Percentiles rank a stretch among this genome's conserved stretches.
Conservation (phyloP, 2,797 vertebrate genomes). For the Rhadinocentrus ornatus region DNA sequence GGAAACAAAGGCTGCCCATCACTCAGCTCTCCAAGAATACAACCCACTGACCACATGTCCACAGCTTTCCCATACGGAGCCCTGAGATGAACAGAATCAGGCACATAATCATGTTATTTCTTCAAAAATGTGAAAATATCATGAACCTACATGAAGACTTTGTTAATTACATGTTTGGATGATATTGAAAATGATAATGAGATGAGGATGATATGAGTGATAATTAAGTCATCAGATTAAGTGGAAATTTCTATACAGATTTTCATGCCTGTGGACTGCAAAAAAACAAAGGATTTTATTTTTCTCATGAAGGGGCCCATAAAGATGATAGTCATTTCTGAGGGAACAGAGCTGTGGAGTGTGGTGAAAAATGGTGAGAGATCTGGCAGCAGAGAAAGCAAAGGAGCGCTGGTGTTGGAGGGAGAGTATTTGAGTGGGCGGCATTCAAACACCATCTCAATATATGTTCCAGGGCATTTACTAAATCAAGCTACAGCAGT, state of each 20-base stretch:
- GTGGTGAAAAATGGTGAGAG: constrained; percentile 87
- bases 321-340: constrained; percentile 49
- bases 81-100: constrained; percentile 70
- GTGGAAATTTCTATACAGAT: constrained; percentile 1
- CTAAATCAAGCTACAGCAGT: constrained; percentile 78
- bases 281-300: constrained; percentile 16
- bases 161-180: constrained; percentile 10
- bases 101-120: not conserved
- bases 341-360: constrained; percentile 82
- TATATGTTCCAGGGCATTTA: constrained; percentile 82
- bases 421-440: constrained; percentile 78
- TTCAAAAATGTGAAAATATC: constrained; percentile 1
- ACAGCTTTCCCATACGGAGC: constrained; percentile 98
- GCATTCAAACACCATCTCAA: constrained; percentile 78
- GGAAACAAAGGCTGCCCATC: constrained; percentile 98
- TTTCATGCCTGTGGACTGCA: not conserved
- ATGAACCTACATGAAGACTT: not conserved
- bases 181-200: constrained; percentile 3
- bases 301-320: constrained; percentile 26
- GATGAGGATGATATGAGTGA: constrained; percentile 1
- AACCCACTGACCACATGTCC: constrained; percentile 99
- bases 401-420: constrained; percentile 69
- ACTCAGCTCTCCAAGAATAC: constrained; percentile 97
- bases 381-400: constrained; percentile 73
- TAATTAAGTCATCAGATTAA: constrained; percentile 13